These are phyloP conservation scores for Cerceris rybyensis DNA, from an alignment of 2,888 invertebrate species.

Conservation along the genomic window DNA sequence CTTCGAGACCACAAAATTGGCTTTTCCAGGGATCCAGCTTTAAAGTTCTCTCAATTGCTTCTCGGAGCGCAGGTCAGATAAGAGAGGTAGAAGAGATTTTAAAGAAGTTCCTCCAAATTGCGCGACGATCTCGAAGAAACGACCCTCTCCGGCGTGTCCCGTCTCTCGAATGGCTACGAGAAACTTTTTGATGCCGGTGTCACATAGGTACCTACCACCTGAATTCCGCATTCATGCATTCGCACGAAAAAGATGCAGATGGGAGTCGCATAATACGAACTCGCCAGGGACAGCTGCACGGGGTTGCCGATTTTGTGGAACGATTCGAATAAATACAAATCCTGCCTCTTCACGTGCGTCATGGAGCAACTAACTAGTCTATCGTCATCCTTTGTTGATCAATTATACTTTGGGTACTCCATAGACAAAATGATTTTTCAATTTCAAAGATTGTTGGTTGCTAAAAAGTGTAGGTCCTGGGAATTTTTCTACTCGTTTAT, in stretches of 20 bases:
- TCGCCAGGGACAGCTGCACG: constrained; percentile 55
- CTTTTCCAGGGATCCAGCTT: constrained; percentile 53
- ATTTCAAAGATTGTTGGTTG: too few species aligned
- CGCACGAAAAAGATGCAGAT: constrained; percentile 72
- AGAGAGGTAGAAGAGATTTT: constrained; percentile 45
- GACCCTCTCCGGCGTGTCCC: constrained; percentile 57
- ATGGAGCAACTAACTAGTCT: constrained; percentile 3
- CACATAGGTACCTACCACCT: constrained; percentile 44
- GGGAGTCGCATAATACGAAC: constrained; percentile 66
- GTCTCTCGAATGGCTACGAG: constrained; percentile 42
- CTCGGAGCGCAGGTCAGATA: constrained; percentile 23
- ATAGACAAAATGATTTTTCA: neutral
- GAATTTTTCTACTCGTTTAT: too few species aligned
- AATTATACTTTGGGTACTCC: constrained; percentile 32
- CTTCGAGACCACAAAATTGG: constrained; percentile 63
- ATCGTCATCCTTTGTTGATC: constrained; percentile 32
- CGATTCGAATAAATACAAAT: constrained; percentile 53
- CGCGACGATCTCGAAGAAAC: constrained; percentile 63
- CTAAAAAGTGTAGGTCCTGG: too few species aligned
- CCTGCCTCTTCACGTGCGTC: constrained; percentile 27
- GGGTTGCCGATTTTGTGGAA: constrained; percentile 49
- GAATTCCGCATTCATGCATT: constrained; percentile 72
- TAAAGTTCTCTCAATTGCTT: constrained; percentile 61
- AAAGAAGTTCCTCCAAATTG: constrained; percentile 64
- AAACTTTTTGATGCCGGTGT: constrained; percentile 68